A percentile compares a stretch with the other conserved stretches of the same genome.
These are phyloP conservation scores for Procambarus virginalis DNA, from an alignment of 1,140 invertebrate genomes.

Conservation along the genomic window DNA sequence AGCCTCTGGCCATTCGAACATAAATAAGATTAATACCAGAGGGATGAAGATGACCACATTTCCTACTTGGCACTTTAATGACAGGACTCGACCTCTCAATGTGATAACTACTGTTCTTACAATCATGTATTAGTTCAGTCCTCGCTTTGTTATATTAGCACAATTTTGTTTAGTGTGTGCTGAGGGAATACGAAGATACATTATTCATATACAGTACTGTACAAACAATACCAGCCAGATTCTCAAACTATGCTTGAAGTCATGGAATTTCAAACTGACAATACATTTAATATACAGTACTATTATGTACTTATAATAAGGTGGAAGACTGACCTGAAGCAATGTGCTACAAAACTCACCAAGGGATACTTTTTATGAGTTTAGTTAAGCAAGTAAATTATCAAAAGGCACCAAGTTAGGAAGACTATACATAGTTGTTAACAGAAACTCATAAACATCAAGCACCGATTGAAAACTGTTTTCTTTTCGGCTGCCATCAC, in stretches of 20 bases:
- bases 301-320: too few species aligned
- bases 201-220: background rate
- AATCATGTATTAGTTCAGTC: background rate
- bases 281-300: background rate
- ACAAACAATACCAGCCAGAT: slow-evolving; percentile 31
- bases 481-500: background rate
- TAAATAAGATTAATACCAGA: background rate
- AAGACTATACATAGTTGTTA: too few species aligned
- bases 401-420: too few species aligned
- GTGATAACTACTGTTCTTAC: background rate
- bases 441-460: background rate
- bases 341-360: too few species aligned
- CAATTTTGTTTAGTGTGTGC: background rate
- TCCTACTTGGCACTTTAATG: slow-evolving; percentile 17
- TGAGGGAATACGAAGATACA: background rate
- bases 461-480: slow-evolving; percentile 5
- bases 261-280: background rate
- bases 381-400: too few species aligned
- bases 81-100: background rate
- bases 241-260: slow-evolving; percentile 31
- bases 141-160: background rate
- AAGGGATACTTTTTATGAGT: too few species aligned
- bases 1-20: too few species aligned
- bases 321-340: too few species aligned
- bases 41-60: slow-evolving; percentile 37